Conservation (phyloP, 2,797 vertebrate species). For the Erethizon dorsatum region DNA sequence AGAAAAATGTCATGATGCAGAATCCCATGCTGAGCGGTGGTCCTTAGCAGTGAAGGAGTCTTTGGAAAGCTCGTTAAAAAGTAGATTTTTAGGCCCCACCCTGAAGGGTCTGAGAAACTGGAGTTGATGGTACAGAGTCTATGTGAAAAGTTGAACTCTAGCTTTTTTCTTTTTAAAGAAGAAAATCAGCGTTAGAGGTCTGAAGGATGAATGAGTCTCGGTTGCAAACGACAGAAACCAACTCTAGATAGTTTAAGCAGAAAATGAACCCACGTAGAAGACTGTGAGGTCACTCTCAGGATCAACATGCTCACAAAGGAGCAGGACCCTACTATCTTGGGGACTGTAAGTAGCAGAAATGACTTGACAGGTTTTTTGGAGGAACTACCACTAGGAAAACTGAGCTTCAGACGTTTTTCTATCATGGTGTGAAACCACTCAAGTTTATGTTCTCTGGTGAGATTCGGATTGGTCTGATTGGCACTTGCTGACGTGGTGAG, state of each 20-base stretch:
- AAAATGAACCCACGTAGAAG: neutral
- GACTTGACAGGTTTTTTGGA: neutral
- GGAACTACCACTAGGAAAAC: neutral
- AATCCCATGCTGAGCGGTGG: fast-evolving
- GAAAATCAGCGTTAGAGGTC: neutral
- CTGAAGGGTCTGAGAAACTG: neutral
- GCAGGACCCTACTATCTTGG: too few relatives aligned
- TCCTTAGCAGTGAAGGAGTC: neutral
- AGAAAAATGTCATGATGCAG: neutral
- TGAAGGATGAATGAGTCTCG: neutral
- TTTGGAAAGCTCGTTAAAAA: neutral
- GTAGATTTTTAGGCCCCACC: neutral
- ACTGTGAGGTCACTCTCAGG: neutral
- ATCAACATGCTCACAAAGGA: neutral
- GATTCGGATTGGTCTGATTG: neutral
- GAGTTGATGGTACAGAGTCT: neutral
- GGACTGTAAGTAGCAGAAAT: neutral
- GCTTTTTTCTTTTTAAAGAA: neutral
- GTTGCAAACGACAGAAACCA: neutral
- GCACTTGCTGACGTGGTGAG: neutral
- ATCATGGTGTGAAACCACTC: neutral
- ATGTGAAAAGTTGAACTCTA: neutral
- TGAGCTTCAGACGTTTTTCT: neutral
- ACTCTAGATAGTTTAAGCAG: neutral
- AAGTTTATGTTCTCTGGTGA: neutral